Conservation (phyloP, 2,888 invertebrate genomes). For the Acheta domesticus region DNA sequence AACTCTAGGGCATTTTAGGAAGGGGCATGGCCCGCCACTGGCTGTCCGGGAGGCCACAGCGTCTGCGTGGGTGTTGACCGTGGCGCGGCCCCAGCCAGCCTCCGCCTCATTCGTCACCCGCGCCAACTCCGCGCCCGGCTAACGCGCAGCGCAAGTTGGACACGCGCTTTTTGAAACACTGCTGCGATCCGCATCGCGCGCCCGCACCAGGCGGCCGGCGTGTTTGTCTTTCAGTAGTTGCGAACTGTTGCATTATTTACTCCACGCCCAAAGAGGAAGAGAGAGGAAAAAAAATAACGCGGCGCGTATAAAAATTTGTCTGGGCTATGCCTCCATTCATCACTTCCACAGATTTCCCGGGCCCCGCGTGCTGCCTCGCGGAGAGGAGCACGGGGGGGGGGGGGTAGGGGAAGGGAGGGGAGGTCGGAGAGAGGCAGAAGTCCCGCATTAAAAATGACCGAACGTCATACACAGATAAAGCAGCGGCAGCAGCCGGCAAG, state of each 20-base stretch:
- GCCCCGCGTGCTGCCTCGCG: background rate
- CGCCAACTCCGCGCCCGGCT: no score
- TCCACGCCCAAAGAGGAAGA: background rate
- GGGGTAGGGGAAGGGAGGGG: no score
- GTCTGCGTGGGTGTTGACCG: no score
- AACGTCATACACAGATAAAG: slow-evolving; percentile 10
- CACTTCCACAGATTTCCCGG: background rate
- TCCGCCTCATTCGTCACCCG: no score
- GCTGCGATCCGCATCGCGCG: background rate
- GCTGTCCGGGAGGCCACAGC: no score
- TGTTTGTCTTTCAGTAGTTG: slow-evolving; percentile 18
- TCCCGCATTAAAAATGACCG: background rate
- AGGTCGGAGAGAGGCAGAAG: background rate
- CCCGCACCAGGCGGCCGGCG: background rate
- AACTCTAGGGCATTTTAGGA: no score
- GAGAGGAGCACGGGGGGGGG: background rate
- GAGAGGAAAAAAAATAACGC: no score
- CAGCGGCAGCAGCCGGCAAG: background rate
- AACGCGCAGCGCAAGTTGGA: background rate
- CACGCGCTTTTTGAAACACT: background rate
- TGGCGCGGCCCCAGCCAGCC: no score
- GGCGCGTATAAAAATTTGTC: background rate
- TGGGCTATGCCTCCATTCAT: background rate
- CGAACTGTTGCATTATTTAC: slow-evolving; percentile 4
- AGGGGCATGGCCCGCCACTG: no score